Base-by-base conservation (phyloP, 2,888 invertebrate species). In the Anagyrus pseudococci region DNA sequence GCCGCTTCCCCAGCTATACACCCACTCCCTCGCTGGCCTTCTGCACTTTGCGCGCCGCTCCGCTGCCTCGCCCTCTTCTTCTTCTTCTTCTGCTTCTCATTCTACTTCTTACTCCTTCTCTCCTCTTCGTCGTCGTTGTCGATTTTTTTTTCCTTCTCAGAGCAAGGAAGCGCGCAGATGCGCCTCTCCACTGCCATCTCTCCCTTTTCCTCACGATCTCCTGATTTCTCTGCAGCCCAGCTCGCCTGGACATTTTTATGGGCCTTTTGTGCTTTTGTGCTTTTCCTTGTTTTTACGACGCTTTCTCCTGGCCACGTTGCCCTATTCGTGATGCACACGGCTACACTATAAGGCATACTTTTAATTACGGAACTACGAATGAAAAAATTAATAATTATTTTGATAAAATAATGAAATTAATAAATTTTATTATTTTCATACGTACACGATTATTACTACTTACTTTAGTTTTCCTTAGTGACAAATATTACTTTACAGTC, bases 241-340 rank as follows among this genome's bases (percentile, higher is more conserved):
- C 58, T 58, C 29, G 46, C 41, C 50, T 56, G 63, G 55, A 59
- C 55, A 58, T 59, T 37, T 64, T 64, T 59, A 59, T 59, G 58
- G 15, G 50, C 46, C 55, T 50, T 63, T 58, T 58, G 57, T 52
- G 52, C 22, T 52, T 58, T 53, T 57, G 53, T 57, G 57, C 48
- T 62, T 62, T 62, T 53, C 47, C 23, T 54, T 62, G 53, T 47
- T 53, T 62, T 60, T 54, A 60, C 41, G 53, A 7, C 41, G 15
- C 26, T 41, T 52, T 53, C 33, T 37, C 43, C 43, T 44, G 23
- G 4, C 29, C 22, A 17, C 6, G 22, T 15, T 17, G 23, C 7
- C 29, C 4, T 10, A 29, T 29, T 7, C 29, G 29, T 29, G 29
- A n/a, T 43, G 15, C 26, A 15, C 26, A 33, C 20, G 8, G 7